Evolutionary conservation across 2,888 invertebrate species (phyloP), one percentile per base, ranked within the genome.

Genomic region (Drosophila silvestris): DNA sequence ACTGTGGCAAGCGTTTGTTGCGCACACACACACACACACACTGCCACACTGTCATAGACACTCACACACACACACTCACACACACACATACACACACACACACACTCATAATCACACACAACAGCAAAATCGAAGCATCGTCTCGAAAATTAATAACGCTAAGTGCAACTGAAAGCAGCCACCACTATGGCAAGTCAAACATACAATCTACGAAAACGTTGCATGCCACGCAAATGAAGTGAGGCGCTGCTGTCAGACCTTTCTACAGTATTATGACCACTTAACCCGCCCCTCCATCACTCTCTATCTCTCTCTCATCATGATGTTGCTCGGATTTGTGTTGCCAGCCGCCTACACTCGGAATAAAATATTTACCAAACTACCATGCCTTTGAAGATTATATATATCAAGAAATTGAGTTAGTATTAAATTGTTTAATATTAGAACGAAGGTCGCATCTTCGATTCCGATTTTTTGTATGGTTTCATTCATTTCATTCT

Each of bases 121-220:
- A 16, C 3, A 5, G n/a, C 57, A 41, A 75, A 79, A 77, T 82
- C 83, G 72, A 74, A 70, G 67, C 64, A 75, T 74, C 70, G 70
- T 69, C 70, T 73, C 35, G 61, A 47, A 75, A 85, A 82, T 85
- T 88, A 85, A 88, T 88, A 85, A 73, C 52, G 74, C 72, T 80
- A 83, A 85, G 85, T 87, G 85, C 83, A 74, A 51, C 65, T 57
- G 56, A 59, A 58, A 70, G 69, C 72, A 70, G 65, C 67, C 67
- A 63, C 73, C 72, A 74, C 19, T 54, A 76, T 70, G 64, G 81
- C 70, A 82, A 84, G 74, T 82, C 77, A 81, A 81, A 75, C 72
- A 72, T 74, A 77, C 69, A 81, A 70, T 72, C 53, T 54, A 64
- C 53, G 52, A 41, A 63, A 63, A 70, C 50, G 44, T 50, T 39